A percentile compares a stretch with the other conserved stretches of the same genome.
Conservation (phyloP, 2,113 vertebrate genomes). For the Vidua chalybeata region DNA sequence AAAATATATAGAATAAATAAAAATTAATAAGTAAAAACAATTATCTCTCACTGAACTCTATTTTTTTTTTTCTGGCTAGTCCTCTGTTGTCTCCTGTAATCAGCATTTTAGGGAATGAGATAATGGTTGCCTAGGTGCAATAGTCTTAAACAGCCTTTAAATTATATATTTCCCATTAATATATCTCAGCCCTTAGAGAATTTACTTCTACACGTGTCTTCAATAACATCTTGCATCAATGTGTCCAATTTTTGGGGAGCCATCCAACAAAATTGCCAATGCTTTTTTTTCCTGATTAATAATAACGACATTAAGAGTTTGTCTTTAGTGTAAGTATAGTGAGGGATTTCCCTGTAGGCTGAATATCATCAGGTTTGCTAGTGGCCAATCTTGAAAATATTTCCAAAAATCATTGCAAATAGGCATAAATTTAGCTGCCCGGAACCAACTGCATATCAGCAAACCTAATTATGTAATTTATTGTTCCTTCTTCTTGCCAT, state of each 20-base stretch:
- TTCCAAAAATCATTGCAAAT: background rate
- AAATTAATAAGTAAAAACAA: background rate
- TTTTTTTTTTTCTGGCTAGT: background rate
- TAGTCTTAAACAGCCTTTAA: background rate
- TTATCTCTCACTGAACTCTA: no score
- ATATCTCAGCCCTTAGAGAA: background rate
- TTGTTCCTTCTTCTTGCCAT: background rate
- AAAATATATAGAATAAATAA: background rate
- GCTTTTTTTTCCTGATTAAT: rapidly evolving
- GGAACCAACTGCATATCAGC: background rate
- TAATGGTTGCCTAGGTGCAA: background rate
- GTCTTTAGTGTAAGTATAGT: rapidly evolving
- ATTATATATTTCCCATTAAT: background rate
- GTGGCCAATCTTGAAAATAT: background rate
- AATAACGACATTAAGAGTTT: background rate
- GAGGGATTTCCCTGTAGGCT: background rate
- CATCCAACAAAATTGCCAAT: background rate
- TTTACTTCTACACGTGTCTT: background rate
- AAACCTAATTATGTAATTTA: background rate
- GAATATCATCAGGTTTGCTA: background rate
- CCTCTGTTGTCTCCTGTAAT: background rate
- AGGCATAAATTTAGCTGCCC: background rate
- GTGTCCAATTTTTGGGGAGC: background rate
- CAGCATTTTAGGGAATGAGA: background rate
- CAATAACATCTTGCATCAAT: background rate